phyloP scores from a whole-genome alignment of 2,888 invertebrate species.

The Caenorhabditis angaria region DNA sequence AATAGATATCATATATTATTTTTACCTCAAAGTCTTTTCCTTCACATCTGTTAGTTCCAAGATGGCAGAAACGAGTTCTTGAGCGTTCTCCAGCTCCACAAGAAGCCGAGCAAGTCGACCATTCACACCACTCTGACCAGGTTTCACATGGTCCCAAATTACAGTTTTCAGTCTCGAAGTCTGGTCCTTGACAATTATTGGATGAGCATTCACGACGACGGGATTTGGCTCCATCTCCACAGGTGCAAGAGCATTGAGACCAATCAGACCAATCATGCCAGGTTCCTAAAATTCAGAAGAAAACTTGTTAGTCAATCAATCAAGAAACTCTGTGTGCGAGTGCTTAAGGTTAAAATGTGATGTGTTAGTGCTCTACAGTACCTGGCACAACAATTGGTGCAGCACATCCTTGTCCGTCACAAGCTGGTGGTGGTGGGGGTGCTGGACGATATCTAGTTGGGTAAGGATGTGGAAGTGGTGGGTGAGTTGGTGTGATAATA shows the following conservation, averaged over 20 bases:
- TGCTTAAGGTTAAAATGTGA: no score
- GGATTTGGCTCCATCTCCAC: constrained; percentile 60
- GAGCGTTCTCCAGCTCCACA: constrained; percentile 60
- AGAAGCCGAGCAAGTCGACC: constrained; percentile 55
- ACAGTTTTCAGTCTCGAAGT: constrained; percentile 56
- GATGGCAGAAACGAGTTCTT: constrained; percentile 63
- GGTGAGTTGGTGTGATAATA: constrained; percentile 41
- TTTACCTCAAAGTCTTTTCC: constrained; percentile 59
- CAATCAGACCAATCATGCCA: constrained; percentile 68
- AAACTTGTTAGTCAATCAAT: no score
- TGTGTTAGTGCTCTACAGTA: no score
- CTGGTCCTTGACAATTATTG: constrained; percentile 60
- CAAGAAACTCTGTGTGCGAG: no score
- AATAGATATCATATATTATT: not conserved
- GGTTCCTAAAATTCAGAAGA: constrained; percentile 6
- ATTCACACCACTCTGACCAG: constrained; percentile 68
- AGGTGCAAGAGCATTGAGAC: constrained; percentile 61
- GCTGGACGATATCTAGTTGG: constrained; percentile 58
- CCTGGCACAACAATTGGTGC: constrained; percentile 36
- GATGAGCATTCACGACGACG: constrained; percentile 58
- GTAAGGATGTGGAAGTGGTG: constrained; percentile 40
- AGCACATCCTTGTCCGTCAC: constrained; percentile 59
- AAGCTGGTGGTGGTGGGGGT: constrained; percentile 62
- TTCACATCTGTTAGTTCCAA: constrained; percentile 64
- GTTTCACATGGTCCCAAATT: constrained; percentile 63